phyloP scores from a whole-genome alignment of 2,113 vertebrate genomes.

The Sclerurus mexicanus region DNA sequence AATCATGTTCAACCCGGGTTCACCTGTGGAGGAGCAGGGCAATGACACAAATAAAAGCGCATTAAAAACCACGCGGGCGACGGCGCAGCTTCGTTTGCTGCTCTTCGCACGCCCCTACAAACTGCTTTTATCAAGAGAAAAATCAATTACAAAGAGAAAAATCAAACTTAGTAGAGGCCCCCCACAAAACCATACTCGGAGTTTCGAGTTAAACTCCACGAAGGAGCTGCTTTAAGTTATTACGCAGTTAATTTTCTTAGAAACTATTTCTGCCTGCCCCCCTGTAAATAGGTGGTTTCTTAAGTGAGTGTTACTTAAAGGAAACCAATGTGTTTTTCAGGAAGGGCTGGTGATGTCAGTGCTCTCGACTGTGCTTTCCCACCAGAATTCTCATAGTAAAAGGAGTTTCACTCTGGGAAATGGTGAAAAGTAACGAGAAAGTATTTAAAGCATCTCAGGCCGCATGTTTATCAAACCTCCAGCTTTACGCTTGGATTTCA shows the following conservation, averaged over 20 bases:
- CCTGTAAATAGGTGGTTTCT: constrained; percentile 59
- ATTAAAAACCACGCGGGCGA: background rate
- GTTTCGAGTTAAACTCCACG: background rate
- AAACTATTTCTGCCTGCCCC: constrained; percentile 53
- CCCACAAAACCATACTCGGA: background rate
- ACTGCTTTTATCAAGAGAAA: fast-evolving
- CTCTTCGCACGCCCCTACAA: fast-evolving
- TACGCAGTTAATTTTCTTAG: constrained; percentile 30
- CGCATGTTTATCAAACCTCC: background rate
- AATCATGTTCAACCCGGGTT: too few relatives aligned
- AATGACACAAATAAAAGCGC: fast-evolving
- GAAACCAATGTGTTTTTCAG: constrained; percentile 69
- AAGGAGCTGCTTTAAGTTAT: constrained; percentile 6
- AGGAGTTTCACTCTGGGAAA: constrained; percentile 67
- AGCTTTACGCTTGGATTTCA: background rate
- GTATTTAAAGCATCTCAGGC: constrained; percentile 51
- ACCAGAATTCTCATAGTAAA: constrained; percentile 62
- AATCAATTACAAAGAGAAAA: background rate
- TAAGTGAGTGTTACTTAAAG: constrained; percentile 68
- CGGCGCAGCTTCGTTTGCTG: background rate
- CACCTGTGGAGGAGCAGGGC: background rate
- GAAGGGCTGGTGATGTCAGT: constrained; percentile 48
- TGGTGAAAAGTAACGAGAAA: constrained; percentile 50
- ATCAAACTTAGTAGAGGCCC: background rate
- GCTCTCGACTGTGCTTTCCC: constrained; percentile 62